phyloP scores from a whole-genome alignment of 2,888 invertebrate genomes.

The Nomada flava region DNA sequence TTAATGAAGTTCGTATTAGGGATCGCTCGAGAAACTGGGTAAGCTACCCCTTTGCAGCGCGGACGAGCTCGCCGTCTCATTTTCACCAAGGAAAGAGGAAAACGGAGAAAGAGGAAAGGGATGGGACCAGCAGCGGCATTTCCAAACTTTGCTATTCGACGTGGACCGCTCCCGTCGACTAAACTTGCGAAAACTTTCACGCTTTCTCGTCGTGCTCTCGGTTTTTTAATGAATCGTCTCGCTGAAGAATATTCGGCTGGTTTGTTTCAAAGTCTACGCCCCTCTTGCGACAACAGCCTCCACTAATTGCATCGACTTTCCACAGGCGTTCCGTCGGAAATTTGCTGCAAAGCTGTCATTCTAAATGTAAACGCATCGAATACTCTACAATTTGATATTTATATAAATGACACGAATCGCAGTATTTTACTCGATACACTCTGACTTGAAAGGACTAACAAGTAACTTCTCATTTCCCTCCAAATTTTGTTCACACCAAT shows the following conservation, averaged over 20 bases:
- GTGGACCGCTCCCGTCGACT: conserved; percentile 30
- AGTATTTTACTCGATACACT: too few species aligned
- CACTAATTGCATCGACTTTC: conserved; percentile 33
- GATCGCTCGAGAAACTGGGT: conserved; percentile 56
- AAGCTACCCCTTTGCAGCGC: conserved; percentile 38
- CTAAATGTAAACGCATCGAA: too few species aligned
- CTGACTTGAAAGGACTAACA: too few species aligned
- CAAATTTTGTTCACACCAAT: too few species aligned
- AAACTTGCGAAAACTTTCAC: conserved; percentile 58
- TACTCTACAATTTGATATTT: too few species aligned
- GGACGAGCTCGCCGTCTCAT: conserved; percentile 41
- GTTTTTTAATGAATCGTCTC: conserved; percentile 68
- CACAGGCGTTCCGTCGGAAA: conserved; percentile 2
- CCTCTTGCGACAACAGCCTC: conserved; percentile 1
- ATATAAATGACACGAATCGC: too few species aligned
- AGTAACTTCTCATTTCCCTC: background rate
- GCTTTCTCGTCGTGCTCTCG: conserved; percentile 35
- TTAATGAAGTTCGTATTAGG: conserved; percentile 65
- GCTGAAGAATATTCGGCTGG: conserved; percentile 45
- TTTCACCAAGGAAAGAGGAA: background rate
- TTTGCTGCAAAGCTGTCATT: background rate
- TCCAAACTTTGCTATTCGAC: conserved; percentile 56
- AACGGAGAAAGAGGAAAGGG: conserved; percentile 1
- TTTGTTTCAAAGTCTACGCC: conserved; percentile 52
- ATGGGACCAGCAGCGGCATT: conserved; percentile 21